Percentiles rank a stretch among this genome's conserved stretches.
phyloP scores from a whole-genome alignment of 2,113 vertebrate genomes.

The Thermophis baileyi region DNA sequence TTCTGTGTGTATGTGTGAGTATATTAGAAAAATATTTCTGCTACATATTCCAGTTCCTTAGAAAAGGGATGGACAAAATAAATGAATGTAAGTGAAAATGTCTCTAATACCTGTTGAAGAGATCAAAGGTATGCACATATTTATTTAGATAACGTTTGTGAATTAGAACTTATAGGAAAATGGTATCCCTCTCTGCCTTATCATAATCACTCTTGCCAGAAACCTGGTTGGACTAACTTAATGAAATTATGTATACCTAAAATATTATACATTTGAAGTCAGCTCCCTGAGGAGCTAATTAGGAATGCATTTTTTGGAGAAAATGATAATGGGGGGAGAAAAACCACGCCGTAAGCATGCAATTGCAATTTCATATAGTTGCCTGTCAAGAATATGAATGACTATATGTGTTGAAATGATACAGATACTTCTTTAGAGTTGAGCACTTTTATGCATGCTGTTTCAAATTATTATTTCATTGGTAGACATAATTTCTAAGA shows the following conservation, averaged over 20 bases:
- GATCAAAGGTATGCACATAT: fast-evolving
- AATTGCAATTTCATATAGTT: conserved; percentile 22
- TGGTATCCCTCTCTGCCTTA: conserved; percentile 17
- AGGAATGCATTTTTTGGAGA: neutral
- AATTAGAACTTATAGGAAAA: neutral
- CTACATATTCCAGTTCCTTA: neutral
- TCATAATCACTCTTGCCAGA: conserved; percentile 32
- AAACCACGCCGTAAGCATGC: neutral
- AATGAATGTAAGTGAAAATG: neutral
- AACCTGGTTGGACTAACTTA: neutral
- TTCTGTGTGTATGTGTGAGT: neutral
- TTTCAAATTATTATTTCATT: neutral
- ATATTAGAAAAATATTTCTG: neutral
- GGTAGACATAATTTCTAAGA: neutral
- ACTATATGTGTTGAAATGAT: neutral
- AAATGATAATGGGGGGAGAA: neutral
- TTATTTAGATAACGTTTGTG: neutral
- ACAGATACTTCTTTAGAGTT: neutral
- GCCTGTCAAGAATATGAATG: neutral
- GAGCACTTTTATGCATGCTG: neutral
- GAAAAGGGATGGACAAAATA: neutral
- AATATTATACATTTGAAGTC: conserved; percentile 43
- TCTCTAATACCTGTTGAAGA: neutral
- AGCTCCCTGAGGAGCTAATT: neutral
- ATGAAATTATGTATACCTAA: conserved; percentile 29